Conservation (phyloP, 2,888 invertebrate genomes). For the Pollenia amentaria region DNA sequence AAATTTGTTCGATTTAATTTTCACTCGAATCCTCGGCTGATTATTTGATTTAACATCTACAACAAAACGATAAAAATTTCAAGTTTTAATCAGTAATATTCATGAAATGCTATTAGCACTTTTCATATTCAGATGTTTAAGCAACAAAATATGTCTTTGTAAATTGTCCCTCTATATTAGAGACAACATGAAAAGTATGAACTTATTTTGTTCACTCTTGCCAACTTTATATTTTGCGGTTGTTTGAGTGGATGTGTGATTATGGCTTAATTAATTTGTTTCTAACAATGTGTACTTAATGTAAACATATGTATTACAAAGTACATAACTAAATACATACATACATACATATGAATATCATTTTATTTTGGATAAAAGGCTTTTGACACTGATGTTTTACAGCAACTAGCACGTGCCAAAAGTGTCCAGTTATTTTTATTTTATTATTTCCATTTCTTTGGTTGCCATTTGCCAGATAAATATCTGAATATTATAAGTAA, state of each 20-base stretch:
- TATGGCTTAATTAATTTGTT: constrained; percentile 46
- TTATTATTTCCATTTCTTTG: not conserved
- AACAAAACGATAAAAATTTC: too few relatives aligned
- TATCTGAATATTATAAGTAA: constrained; percentile 29
- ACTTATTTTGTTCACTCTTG: not conserved
- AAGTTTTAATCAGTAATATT: too few relatives aligned
- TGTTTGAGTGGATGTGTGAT: not conserved
- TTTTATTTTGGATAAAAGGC: not conserved
- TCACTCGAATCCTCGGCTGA: too few relatives aligned
- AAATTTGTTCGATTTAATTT: too few relatives aligned
- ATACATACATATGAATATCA: not conserved
- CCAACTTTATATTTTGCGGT: constrained; percentile 36
- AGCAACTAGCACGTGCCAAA: constrained; percentile 21
- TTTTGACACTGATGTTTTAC: constrained; percentile 1
- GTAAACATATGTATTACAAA: constrained; percentile 24
- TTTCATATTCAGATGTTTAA: too few relatives aligned
- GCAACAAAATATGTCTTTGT: too few relatives aligned
- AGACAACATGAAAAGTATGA: not conserved
- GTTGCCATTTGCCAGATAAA: constrained; percentile 28
- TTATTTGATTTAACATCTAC: too few relatives aligned
- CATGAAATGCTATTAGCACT: too few relatives aligned
- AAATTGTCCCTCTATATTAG: too few relatives aligned
- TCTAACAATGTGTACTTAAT: constrained; percentile 6
- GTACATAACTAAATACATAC: not conserved
- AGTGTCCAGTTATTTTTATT: not conserved